Evolutionary conservation across 2,888 invertebrate genomes (phyloP).

Genomic region (Spilarctia lutea): DNA sequence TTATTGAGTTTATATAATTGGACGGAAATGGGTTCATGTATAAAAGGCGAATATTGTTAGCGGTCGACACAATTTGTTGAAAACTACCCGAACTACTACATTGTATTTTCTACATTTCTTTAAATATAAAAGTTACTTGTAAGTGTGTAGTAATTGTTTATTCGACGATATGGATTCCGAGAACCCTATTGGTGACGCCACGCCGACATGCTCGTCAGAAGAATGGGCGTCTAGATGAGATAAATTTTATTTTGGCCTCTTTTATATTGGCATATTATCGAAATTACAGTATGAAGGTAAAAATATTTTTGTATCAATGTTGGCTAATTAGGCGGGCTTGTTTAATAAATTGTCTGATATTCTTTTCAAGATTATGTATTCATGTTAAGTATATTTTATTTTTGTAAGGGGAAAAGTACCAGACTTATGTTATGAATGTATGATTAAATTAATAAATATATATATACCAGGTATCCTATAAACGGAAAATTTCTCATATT

Average conservation of each 20-base stretch:
- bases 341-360: not conserved
- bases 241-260: conserved; percentile 2
- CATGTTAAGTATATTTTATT: not conserved
- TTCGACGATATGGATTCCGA: no score
- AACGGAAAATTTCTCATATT: no score
- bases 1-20: no score
- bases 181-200: no score
- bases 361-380: not conserved
- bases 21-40: no score
- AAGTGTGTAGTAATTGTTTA: no score
- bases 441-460: not conserved
- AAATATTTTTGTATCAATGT: not conserved
- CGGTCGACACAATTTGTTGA: no score
- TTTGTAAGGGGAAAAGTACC: not conserved
- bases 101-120: no score
- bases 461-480: not conserved
- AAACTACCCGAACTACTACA: no score
- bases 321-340: not conserved
- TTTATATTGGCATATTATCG: not conserved
- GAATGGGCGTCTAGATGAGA: not conserved
- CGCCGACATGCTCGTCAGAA: not conserved
- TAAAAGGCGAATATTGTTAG: no score
- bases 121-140: no score
- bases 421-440: no score
- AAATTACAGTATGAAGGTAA: not conserved